Percentiles rank a stretch among this genome's conserved stretches.
Conservation (phyloP, 2,888 invertebrate genomes). For the Himalopsyche japonica region DNA sequence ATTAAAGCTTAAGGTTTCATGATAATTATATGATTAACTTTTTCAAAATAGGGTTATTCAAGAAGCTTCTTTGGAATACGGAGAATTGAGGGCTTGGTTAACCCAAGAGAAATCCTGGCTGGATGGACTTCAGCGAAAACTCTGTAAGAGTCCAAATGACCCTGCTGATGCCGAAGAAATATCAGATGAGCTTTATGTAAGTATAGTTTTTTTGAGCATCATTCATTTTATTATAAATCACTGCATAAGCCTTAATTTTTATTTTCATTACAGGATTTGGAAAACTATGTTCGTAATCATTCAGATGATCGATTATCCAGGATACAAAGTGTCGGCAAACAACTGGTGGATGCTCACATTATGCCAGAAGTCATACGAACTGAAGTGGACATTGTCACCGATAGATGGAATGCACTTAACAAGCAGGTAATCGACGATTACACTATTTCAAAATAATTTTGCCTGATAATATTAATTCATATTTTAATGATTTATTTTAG, state of each 20-base stretch:
- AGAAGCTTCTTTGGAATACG: constrained; percentile 76
- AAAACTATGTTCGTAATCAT: constrained; percentile 77
- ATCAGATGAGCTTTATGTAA: constrained; percentile 84
- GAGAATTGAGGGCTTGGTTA: constrained; percentile 77
- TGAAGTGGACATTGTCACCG: constrained; percentile 67
- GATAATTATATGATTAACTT: no score
- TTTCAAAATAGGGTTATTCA: constrained; percentile 57
- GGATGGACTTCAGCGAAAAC: constrained; percentile 76
- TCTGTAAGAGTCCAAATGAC: constrained; percentile 68
- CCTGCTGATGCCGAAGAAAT: constrained; percentile 91
- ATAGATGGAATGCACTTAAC: constrained; percentile 69
- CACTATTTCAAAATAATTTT: not conserved
- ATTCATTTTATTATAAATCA: not conserved
- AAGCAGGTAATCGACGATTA: constrained; percentile 61
- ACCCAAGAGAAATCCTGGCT: constrained; percentile 77
- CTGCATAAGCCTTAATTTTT: not conserved
- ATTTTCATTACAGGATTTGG: constrained; percentile 67
- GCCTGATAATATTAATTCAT: not conserved
- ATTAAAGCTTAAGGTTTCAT: no score
- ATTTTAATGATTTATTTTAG: not conserved
- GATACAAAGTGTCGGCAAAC: constrained; percentile 75
- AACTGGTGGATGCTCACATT: constrained; percentile 74
- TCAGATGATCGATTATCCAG: constrained; percentile 71
- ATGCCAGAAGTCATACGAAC: constrained; percentile 69
- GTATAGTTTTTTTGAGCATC: constrained; percentile 44